Conservation (phyloP, 2,113 vertebrate genomes). For the Thomomys bottae region DNA sequence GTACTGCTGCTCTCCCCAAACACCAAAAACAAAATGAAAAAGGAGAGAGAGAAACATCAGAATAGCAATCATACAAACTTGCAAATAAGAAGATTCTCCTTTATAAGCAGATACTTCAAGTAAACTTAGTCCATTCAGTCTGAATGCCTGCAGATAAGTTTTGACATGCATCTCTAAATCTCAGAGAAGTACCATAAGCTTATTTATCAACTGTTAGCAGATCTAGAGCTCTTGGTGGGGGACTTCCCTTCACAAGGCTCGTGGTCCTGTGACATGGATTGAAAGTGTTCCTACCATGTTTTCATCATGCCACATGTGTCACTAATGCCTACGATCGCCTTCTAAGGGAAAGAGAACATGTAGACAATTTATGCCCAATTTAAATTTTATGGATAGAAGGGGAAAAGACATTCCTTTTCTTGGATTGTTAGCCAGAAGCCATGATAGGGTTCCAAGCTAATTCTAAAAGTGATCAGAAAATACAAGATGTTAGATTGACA, state of each 20-base stretch:
- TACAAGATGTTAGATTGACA: accelerated
- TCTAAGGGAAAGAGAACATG: neutral
- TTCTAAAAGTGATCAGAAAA: neutral
- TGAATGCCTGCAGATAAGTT: neutral
- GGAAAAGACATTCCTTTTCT: neutral
- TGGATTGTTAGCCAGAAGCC: neutral
- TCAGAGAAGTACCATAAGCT: neutral
- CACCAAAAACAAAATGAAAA: no score
- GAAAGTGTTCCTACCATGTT: neutral
- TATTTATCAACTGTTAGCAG: neutral
- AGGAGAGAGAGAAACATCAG: no score
- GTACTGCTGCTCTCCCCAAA: no score
- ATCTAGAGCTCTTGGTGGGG: neutral
- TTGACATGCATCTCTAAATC: neutral
- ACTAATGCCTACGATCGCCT: neutral
- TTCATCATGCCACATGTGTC: neutral
- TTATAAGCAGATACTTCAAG: neutral
- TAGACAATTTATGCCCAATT: neutral
- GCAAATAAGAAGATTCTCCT: neutral
- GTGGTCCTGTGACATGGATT: neutral
- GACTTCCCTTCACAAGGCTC: neutral
- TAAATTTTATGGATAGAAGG: neutral
- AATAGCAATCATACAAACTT: no score
- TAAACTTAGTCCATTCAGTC: neutral
- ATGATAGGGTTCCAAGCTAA: neutral